phyloP scores from a whole-genome alignment of 2,888 invertebrate species.

The Brachypalpus laphriformis region DNA sequence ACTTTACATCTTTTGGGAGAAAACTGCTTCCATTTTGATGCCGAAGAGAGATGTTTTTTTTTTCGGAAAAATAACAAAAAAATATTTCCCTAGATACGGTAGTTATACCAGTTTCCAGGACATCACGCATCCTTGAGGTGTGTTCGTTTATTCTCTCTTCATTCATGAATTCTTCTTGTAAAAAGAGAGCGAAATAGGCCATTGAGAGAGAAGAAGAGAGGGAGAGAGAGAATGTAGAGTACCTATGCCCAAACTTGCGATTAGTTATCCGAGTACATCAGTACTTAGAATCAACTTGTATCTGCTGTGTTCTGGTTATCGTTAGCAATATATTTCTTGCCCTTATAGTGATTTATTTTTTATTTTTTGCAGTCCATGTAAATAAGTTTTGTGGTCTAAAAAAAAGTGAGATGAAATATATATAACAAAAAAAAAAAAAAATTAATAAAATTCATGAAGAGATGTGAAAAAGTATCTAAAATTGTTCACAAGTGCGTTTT shows the following conservation, averaged over 20 bases:
- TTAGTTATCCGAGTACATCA: slow-evolving; percentile 10
- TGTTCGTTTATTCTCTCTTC: slow-evolving; percentile 44
- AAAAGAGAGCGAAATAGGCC: slow-evolving; percentile 23
- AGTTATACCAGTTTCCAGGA: slow-evolving; percentile 42
- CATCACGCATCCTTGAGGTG: slow-evolving; percentile 52
- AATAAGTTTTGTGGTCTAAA: not conserved
- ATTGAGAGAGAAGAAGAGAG: not conserved
- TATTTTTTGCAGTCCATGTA: not conserved
- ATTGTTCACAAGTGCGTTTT: slow-evolving; percentile 6
- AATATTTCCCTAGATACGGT: slow-evolving; percentile 27
- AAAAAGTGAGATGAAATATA: not conserved
- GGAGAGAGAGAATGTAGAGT: not conserved
- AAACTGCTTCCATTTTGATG: not conserved
- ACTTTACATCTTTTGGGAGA: not conserved
- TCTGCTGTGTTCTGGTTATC: not conserved
- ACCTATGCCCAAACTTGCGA: not conserved
- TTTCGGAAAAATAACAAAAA: not conserved
- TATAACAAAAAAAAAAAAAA: not conserved
- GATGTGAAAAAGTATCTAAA: not conserved
- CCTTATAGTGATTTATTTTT: not conserved
- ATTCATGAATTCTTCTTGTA: slow-evolving; percentile 45
- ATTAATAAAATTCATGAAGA: too few relatives aligned
- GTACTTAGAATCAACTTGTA: slow-evolving; percentile 22
- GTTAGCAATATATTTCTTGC: too few relatives aligned
- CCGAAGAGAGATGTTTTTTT: not conserved